A percentile compares a stretch with the other conserved stretches of the same genome.
Conservation (phyloP, 1,140 invertebrate genomes). For the Drosophila repletoides region DNA sequence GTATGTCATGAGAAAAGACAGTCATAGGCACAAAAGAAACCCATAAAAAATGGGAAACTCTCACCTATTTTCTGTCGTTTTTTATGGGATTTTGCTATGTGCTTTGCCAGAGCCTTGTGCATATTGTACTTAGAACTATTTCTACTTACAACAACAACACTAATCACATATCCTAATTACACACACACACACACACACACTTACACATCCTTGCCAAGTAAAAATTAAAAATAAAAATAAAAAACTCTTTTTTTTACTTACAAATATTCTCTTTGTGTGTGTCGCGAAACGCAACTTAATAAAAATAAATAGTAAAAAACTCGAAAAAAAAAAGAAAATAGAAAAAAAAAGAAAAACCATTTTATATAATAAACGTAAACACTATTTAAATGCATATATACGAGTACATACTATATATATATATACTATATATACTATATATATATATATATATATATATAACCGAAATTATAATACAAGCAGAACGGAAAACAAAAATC, state of each 20-base stretch:
- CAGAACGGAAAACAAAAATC: constrained; percentile 26
- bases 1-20: constrained; percentile 14
- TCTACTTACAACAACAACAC: constrained; percentile 11
- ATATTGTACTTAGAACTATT: constrained; percentile 18
- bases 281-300: constrained; percentile 25
- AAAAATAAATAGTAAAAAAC: constrained; percentile 13
- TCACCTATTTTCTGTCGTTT: not conserved
- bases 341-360: constrained; percentile 11
- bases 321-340: not conserved
- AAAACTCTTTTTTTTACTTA: constrained; percentile 21
- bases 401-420: constrained; percentile 10
- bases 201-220: constrained; percentile 27
- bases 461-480: constrained; percentile 39
- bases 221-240: too few species aligned
- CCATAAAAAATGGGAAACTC: not conserved
- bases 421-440: constrained; percentile 10
- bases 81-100: constrained; percentile 5
- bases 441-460: constrained; percentile 28
- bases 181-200: constrained; percentile 19
- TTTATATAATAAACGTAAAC: constrained; percentile 23
- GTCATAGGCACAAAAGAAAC: constrained; percentile 7
- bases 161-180: constrained; percentile 36
- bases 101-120: not conserved
- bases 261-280: constrained; percentile 35
- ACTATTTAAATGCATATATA: constrained; percentile 46